Conservation (phyloP, 2,888 invertebrate species). For the Folsomia candida region DNA sequence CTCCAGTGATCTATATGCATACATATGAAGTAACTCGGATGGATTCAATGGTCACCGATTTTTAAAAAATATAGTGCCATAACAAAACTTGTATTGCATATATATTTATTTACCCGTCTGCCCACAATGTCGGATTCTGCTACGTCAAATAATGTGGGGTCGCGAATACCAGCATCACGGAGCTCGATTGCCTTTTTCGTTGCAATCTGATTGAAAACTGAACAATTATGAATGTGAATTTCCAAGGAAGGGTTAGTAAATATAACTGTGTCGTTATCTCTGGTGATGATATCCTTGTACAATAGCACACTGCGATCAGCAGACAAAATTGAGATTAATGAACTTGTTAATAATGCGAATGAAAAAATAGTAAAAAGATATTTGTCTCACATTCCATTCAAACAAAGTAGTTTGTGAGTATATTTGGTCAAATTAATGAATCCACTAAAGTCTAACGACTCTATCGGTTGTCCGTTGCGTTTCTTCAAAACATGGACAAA, state of each 20-base stretch:
- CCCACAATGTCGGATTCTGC: neutral
- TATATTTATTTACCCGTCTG: neutral
- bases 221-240: neutral
- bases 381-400: conserved; percentile 25
- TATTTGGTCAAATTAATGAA: conserved; percentile 11
- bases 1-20: neutral
- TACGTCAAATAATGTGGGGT: neutral
- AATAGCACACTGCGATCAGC: neutral
- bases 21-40: neutral
- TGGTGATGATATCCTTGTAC: neutral
- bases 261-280: neutral
- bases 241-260: neutral
- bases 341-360: neutral
- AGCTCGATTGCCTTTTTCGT: conserved; percentile 5
- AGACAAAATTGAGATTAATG: neutral
- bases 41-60: neutral
- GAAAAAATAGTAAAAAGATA: neutral
- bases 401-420: conserved; percentile 6
- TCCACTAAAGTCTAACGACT: neutral
- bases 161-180: neutral
- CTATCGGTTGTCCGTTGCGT: conserved; percentile 1
- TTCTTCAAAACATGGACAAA: conserved; percentile 4
- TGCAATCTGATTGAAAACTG: neutral
- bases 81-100: neutral
- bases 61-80: neutral